Percentiles rank a stretch among this genome's conserved stretches.
These are phyloP conservation scores for Neopelma chrysocephalum DNA, from an alignment of 2,797 vertebrate genomes.

Conservation along the genomic window DNA sequence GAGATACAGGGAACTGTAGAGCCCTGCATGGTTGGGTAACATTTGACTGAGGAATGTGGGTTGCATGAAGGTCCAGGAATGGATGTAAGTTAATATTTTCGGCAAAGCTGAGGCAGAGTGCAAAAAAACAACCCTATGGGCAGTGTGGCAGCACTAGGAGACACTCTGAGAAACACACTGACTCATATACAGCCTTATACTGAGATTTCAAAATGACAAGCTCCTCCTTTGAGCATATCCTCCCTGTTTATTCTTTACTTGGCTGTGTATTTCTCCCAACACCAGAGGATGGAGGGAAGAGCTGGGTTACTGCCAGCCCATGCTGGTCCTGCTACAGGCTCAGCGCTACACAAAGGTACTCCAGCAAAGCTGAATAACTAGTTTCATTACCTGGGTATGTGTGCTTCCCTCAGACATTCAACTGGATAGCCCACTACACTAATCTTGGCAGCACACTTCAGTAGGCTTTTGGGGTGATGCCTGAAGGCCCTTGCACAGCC, in stretches of 20 bases:
- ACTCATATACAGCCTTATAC: not conserved
- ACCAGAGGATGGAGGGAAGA: not conserved
- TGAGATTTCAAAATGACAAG: accelerated
- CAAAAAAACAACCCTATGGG: not conserved
- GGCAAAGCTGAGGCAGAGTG: not conserved
- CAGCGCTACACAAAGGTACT: not conserved
- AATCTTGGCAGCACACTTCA: not conserved
- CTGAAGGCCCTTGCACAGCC: not conserved
- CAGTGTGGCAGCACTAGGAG: not conserved
- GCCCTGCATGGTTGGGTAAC: accelerated
- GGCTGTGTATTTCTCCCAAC: not conserved
- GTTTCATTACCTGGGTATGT: not conserved
- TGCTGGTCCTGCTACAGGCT: not conserved
- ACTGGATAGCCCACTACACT: not conserved
- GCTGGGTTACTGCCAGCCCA: not conserved
- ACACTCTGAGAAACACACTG: not conserved
- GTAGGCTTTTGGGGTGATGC: not conserved
- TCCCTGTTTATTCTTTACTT: not conserved
- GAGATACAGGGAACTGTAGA: not conserved
- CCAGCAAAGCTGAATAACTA: not conserved
- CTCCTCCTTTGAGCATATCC: not conserved
- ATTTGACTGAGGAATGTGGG: not conserved
- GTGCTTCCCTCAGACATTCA: not conserved
- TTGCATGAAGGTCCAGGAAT: not conserved
- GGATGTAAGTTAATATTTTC: not conserved